Evolutionary conservation across 2,888 invertebrate species (phyloP), one percentile per base, ranked within the genome.

Genomic region (Drosophila aldrichi): DNA sequence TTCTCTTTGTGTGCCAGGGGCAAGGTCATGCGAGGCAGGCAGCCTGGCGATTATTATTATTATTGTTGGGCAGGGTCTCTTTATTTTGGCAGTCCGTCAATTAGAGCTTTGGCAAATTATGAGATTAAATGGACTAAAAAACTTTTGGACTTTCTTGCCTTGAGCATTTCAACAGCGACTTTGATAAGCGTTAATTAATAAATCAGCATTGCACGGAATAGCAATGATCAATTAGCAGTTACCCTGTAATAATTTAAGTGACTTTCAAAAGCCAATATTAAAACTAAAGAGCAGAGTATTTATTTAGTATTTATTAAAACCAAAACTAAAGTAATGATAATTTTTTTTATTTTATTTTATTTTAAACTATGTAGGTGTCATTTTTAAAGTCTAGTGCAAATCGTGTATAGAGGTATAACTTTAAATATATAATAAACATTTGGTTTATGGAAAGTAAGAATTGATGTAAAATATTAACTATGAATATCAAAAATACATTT

Each of bases 1-100:
- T 2, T 32, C 32, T 2, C 9, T 38, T 76, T 77, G 71, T 84
- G 56, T 79, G 88, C 82, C 82, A 83, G 71, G 74, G 88, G 88
- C 82, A 83, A 83, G 82, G 74, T 40, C 54, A 8, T 10, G 32
- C 20, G 20, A 16, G 34, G 14, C 46, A 34, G 51, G 34, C 51
- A 14, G 55, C 14, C 32, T 18, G 49, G 32, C 49, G 32, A n/a
- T 22, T 32, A 10, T 20, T 20, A 12, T n/a, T 34, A 38, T 38
- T 38, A 7, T 44, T 44, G 54, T 56, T 63, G 67, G 77, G 73
- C 73, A 67, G 72, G 66, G 77, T 61, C 52, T 71, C 12, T 32
- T 56, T 46, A 56, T 52, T 63, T 77, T 71, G 72, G 64, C 72
- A 62, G 41, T 62, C 59, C 59, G 65, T 69, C 77, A 73, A 70